Conservation (phyloP, 2,113 vertebrate genomes). For the Petrocephalus microphthalmus region DNA sequence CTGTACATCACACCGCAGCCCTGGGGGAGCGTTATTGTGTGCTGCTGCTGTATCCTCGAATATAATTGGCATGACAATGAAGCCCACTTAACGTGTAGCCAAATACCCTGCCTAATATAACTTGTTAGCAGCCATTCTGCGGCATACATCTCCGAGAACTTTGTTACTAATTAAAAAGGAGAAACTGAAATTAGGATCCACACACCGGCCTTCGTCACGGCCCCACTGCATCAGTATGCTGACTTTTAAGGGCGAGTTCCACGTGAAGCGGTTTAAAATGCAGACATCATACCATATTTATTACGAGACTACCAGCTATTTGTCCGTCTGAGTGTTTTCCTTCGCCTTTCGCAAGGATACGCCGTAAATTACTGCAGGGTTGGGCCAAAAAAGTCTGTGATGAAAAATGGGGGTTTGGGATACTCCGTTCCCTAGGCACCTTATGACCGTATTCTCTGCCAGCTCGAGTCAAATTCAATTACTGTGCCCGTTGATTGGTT, state of each 20-base stretch:
- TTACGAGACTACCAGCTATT: neutral
- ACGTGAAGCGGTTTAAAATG: neutral
- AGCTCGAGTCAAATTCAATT: slow-evolving; percentile 1
- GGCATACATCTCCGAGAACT: neutral
- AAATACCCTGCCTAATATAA: neutral
- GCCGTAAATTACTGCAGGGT: neutral
- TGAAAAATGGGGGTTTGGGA: neutral
- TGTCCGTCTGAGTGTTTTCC: neutral
- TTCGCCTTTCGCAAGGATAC: neutral
- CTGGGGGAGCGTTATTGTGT: neutral
- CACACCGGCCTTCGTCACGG: neutral
- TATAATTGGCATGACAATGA: neutral
- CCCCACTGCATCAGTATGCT: neutral
- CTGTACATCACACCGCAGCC: neutral
- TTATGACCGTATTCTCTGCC: neutral
- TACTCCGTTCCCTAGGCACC: neutral
- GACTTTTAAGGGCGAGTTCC: neutral
- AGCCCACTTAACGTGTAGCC: neutral
- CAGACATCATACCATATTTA: neutral
- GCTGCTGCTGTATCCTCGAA: neutral
- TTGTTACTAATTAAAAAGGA: neutral
- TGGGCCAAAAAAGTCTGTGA: neutral
- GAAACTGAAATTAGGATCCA: neutral
- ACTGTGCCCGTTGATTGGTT: neutral
- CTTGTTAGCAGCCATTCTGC: neutral